phyloP scores from a whole-genome alignment of 2,113 vertebrate species.

The Cettia cetti region DNA sequence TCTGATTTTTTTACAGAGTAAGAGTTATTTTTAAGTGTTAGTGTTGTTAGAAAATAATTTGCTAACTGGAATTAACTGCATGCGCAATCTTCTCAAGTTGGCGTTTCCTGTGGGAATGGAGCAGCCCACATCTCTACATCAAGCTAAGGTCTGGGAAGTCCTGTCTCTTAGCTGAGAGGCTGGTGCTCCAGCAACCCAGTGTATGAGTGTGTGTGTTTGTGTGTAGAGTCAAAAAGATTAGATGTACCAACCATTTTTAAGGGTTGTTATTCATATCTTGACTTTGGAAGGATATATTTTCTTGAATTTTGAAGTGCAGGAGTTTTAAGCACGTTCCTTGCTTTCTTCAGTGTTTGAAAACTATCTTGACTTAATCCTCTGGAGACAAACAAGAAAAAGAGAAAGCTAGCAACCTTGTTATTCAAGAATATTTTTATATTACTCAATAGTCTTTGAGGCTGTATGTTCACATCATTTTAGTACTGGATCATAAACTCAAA shows the following conservation, averaged over 20 bases:
- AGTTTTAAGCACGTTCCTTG: neutral
- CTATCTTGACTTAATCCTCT: neutral
- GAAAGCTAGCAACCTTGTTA: neutral
- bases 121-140: neutral
- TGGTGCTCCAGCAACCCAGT: neutral
- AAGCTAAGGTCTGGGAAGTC: neutral
- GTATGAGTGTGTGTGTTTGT: neutral
- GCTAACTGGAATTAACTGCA: neutral
- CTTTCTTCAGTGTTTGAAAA: neutral
- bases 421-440: neutral
- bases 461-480: neutral
- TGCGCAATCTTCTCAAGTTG: fast-evolving
- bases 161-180: neutral
- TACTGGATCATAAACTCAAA: neutral
- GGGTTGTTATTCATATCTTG: neutral
- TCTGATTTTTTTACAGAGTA: neutral
- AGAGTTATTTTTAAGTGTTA: neutral
- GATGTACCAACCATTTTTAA: neutral
- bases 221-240: neutral
- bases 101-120: fast-evolving
- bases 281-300: neutral
- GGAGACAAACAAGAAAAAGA: neutral
- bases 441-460: neutral
- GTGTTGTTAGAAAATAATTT: neutral
- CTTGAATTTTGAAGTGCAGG: neutral